These are phyloP conservation scores for Phenacoccus solenopsis DNA, from an alignment of 1,140 invertebrate species.

Conservation along the genomic window DNA sequence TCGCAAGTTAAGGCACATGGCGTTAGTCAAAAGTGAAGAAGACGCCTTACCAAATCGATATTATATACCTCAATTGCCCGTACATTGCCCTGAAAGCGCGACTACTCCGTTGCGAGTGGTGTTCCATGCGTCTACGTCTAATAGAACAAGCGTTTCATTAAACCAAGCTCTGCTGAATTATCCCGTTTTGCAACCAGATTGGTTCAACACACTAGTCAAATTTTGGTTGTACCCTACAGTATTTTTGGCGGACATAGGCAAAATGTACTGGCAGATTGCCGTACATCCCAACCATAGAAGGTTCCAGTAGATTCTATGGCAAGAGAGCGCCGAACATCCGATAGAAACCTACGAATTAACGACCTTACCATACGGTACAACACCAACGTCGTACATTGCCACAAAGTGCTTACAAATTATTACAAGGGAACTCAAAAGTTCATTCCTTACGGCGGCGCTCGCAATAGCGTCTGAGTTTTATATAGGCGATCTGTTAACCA, in stretches of 20 bases:
- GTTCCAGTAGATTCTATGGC: slow-evolving; percentile 34
- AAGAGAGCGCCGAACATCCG: slow-evolving; percentile 25
- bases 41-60: too few relatives aligned
- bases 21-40: not conserved
- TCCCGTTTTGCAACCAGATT: slow-evolving; percentile 24
- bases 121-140: slow-evolving; percentile 25
- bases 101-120: slow-evolving; percentile 18
- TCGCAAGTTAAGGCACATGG: not conserved
- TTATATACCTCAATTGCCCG: slow-evolving; percentile 18
- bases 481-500: not conserved
- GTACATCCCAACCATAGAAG: slow-evolving; percentile 20
- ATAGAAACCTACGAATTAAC: slow-evolving; percentile 28
- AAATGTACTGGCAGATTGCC: slow-evolving; percentile 23
- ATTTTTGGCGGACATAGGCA: slow-evolving; percentile 25
- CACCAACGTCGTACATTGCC: not conserved
- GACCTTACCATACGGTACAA: slow-evolving; percentile 30
- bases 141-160: slow-evolving; percentile 24
- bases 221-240: slow-evolving; percentile 22
- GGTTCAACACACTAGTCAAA: slow-evolving; percentile 16
- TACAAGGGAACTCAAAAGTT: not conserved
- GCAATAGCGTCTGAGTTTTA: not conserved
- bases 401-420: too few relatives aligned
- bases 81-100: slow-evolving; percentile 8
- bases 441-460: not conserved
- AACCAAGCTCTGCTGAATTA: slow-evolving; percentile 29